Percentiles rank a stretch among this genome's conserved stretches.
These are phyloP conservation scores for Taurulus bubalis DNA, from an alignment of 2,113 vertebrate genomes.

Conservation along the genomic window DNA sequence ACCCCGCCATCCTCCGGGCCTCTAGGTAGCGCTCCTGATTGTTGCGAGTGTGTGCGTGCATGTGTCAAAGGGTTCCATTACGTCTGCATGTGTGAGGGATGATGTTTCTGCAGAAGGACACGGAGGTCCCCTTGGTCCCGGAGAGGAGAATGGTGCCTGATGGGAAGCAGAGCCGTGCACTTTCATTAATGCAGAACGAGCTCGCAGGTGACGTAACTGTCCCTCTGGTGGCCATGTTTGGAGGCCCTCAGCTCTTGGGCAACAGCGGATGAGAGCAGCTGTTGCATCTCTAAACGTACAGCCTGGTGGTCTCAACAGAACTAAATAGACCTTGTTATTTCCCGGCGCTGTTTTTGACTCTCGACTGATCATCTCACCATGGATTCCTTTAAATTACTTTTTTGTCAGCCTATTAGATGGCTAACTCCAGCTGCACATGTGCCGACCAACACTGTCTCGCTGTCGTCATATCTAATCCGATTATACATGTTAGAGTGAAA, in stretches of 20 bases:
- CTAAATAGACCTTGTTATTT: conserved; percentile 10
- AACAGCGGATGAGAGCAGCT: conserved; percentile 46
- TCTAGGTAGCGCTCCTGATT: conserved; percentile 64
- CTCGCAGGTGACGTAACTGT: conserved; percentile 32
- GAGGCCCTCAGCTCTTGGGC: conserved; percentile 25
- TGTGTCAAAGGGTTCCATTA: conserved; percentile 69
- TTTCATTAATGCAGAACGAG: conserved; percentile 25
- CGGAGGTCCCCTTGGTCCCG: conserved; percentile 65
- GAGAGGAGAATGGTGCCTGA: conserved; percentile 62
- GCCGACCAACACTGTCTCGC: neutral
- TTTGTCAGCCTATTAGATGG: neutral
- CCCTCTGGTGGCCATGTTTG: conserved; percentile 32
- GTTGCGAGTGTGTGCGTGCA: conserved; percentile 5
- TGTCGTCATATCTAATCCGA: neutral
- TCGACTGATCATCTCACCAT: conserved; percentile 4
- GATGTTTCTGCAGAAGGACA: conserved; percentile 68
- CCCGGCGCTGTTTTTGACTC: conserved; percentile 12
- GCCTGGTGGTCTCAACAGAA: conserved; percentile 25
- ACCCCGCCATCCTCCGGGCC: conserved; percentile 61
- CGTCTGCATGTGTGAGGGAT: conserved; percentile 63
- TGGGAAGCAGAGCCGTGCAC: conserved; percentile 21
- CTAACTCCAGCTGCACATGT: neutral
- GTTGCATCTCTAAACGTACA: conserved; percentile 28
- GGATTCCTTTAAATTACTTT: conserved; percentile 1
- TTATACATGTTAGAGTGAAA: neutral